These are phyloP conservation scores for Ispidina picta DNA, from an alignment of 2,797 vertebrate genomes.

Conservation along the genomic window DNA sequence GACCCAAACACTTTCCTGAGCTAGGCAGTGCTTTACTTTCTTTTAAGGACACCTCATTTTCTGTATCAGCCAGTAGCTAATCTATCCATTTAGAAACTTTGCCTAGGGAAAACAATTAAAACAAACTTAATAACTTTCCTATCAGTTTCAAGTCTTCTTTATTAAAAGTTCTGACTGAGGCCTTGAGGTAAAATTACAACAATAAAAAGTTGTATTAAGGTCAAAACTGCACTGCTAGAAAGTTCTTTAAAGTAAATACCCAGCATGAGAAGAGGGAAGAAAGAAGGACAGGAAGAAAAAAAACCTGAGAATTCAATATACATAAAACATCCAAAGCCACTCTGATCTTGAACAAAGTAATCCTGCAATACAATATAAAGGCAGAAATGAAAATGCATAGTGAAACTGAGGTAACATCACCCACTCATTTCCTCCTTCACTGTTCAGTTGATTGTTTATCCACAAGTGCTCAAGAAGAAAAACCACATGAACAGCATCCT, in stretches of 20 bases:
- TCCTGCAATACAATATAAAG: not conserved
- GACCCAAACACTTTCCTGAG: not conserved
- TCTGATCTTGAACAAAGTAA: not conserved
- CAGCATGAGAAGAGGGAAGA: not conserved
- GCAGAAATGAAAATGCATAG: not conserved
- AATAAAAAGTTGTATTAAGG: not conserved
- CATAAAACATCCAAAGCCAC: not conserved
- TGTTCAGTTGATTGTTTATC: not conserved
- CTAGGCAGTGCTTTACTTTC: not conserved
- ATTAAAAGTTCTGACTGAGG: not conserved
- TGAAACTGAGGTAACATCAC: not conserved
- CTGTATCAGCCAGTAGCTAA: not conserved
- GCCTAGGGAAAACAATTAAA: constrained; percentile 10
- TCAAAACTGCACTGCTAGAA: not conserved
- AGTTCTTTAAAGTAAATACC: not conserved
- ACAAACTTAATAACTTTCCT: not conserved
- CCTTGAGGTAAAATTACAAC: not conserved
- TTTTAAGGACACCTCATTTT: not conserved
- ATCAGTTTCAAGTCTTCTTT: not conserved
- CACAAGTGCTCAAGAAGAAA: not conserved
- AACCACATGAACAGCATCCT: not conserved
- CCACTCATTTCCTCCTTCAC: not conserved
- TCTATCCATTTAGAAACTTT: not conserved
- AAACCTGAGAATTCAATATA: not conserved
- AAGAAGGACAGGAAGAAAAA: not conserved